Evolutionary conservation across 1,140 invertebrate genomes (phyloP), one percentile per base, ranked within the genome.

Genomic region (Euwallacea fornicatus): DNA sequence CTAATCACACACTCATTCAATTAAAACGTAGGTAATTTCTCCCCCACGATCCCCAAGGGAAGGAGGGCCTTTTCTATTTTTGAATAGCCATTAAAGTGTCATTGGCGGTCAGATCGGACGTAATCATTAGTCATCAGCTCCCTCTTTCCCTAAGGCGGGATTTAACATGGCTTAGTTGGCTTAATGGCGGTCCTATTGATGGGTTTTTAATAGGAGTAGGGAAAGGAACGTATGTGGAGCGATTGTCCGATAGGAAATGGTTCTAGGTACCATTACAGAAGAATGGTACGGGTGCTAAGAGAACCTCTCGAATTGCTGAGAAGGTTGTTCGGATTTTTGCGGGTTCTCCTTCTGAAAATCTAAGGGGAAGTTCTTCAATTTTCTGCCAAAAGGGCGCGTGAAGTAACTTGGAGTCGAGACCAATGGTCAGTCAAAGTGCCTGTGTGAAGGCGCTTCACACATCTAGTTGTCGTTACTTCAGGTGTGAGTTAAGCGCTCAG

Each of bases 141-240:
- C 71, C 66, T 75, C 66, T 69, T 69, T 75, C 72, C 73, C 74
- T 71, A 75, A 75, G 78, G 68, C 73, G 65, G 72, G 59, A 60
- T 62, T 73, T 56, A 74, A 69, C 44, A 66, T 73, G 71, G 74
- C 72, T 78, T 76, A 78, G 71, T 77, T 70, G 66, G 68, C 63
- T 73, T 78, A 78, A 78, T 78, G 78, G 75, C 74, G 76, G 74
- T 66, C 58, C 64, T 68, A 69, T 67, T 80, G 78, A 80, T 80
- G 78, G 73, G 60, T 74, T 79, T 80, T 80, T 80, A 80, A 80
- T 80, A 77, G 68, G 15, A 55, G 55, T 44, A 21, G 11, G 56
- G 2, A 59, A 15, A 60, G 11, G 41, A 42, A 21, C 54, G 55
- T 58, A 58, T 59, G 66, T 44, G 66, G 13, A 60, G 41, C 53